Percentiles rank a stretch among this genome's conserved stretches.
Evolutionary conservation across 2,113 vertebrate species (phyloP).

Genomic region (Ctenomys sociabilis): DNA sequence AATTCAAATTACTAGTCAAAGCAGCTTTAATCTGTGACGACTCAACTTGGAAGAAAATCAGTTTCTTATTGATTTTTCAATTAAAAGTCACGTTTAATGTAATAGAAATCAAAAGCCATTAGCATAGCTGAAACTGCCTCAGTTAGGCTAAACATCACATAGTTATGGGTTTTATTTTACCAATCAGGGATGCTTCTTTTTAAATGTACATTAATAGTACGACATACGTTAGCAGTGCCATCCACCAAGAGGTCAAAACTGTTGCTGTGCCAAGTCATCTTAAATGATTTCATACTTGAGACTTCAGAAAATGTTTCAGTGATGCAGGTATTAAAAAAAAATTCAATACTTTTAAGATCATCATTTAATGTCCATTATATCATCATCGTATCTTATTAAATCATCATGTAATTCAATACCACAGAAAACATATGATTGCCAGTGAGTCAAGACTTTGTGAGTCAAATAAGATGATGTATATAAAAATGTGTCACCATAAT

Average conservation of each 20-base stretch:
- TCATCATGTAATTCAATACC: slow-evolving; percentile 65
- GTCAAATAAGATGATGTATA: slow-evolving; percentile 69
- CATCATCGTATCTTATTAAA: slow-evolving; percentile 66
- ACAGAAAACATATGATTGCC: slow-evolving; percentile 58
- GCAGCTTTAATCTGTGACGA: slow-evolving; percentile 5
- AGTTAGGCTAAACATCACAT: slow-evolving; percentile 17
- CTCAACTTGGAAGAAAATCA: slow-evolving; percentile 48
- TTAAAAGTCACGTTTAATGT: slow-evolving; percentile 52
- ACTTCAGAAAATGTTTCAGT: slow-evolving; percentile 50
- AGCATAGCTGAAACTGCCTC: slow-evolving; percentile 20
- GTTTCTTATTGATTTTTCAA: slow-evolving; percentile 62
- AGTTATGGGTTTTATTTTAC: slow-evolving; percentile 12
- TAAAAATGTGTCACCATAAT: slow-evolving; percentile 47
- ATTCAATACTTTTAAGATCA: slow-evolving; percentile 46
- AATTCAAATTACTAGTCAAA: slow-evolving; percentile 18
- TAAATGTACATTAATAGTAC: neutral
- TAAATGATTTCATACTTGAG: slow-evolving; percentile 53
- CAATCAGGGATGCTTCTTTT: slow-evolving; percentile 24
- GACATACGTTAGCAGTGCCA: neutral
- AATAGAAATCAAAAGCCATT: slow-evolving; percentile 44
- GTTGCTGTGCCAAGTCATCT: slow-evolving; percentile 26
- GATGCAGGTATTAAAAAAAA: neutral
- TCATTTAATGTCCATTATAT: slow-evolving; percentile 57
- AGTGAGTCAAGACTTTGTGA: slow-evolving; percentile 74
- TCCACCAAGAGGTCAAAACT: slow-evolving; percentile 41